A percentile compares a stretch with the other conserved stretches of the same genome.
Conservation (phyloP, 2,797 vertebrate species). For the Thripadectes ignobilis region DNA sequence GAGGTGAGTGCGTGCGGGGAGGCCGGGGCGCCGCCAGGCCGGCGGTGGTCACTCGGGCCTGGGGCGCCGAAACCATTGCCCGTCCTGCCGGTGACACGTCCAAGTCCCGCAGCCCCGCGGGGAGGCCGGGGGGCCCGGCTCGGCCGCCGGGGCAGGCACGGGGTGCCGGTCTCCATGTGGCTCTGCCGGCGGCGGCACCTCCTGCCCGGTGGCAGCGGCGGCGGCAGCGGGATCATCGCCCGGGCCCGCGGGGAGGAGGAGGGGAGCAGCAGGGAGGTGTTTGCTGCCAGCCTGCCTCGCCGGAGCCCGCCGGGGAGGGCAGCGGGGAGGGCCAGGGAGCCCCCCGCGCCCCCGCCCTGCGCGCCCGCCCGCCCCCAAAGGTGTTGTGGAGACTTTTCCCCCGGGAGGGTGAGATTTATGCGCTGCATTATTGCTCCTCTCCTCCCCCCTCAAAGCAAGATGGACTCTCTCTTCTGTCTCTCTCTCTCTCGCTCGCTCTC, state of each 20-base stretch:
- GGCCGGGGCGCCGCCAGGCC: slow-evolving; percentile 61
- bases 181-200: slow-evolving; percentile 54
- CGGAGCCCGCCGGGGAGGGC: slow-evolving; percentile 58
- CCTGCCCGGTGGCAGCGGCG: slow-evolving; percentile 67
- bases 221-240: slow-evolving; percentile 75
- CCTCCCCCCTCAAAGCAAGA: slow-evolving; percentile 91
- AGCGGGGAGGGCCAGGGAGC: slow-evolving; percentile 26
- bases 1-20: slow-evolving; percentile 66
- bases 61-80: slow-evolving; percentile 83
- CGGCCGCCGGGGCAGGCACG: background rate
- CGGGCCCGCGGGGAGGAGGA: slow-evolving; percentile 75
- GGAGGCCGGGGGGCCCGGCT: slow-evolving; percentile 37
- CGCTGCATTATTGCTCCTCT: slow-evolving; percentile 78
- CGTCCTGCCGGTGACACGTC: slow-evolving; percentile 86
- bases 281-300: slow-evolving; percentile 67
- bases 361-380: slow-evolving; percentile 68
- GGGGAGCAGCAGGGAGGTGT: slow-evolving; percentile 71
- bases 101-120: slow-evolving; percentile 76
- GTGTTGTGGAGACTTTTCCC: slow-evolving; percentile 80
- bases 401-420: slow-evolving; percentile 82
- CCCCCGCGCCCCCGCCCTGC: background rate
- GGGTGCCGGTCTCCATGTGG: slow-evolving; percentile 65
- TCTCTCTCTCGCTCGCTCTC: slow-evolving; percentile 48
- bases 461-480: slow-evolving; percentile 87
- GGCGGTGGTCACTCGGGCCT: slow-evolving; percentile 73